Evolutionary conservation across 2,797 vertebrate species (phyloP).

Genomic region (Avahi laniger): DNA sequence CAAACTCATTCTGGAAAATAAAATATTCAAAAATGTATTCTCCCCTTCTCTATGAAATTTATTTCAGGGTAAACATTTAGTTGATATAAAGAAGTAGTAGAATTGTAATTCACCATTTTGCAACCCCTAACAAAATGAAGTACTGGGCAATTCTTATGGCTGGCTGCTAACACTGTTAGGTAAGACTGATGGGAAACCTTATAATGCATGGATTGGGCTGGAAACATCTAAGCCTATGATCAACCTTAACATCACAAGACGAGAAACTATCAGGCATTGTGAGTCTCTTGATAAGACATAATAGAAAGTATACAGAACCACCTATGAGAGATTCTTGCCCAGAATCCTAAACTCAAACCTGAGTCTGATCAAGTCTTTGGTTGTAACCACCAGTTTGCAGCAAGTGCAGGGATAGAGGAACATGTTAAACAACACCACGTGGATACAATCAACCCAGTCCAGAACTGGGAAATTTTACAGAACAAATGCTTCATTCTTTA

Average conservation of each 20-base stretch:
- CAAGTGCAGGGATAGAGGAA: neutral
- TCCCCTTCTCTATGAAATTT: constrained; percentile 12
- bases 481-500: neutral
- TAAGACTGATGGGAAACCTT: neutral
- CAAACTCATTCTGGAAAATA: neutral
- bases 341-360: constrained; percentile 12
- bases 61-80: neutral
- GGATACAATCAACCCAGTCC: neutral
- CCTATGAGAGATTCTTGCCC: constrained; percentile 3
- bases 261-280: neutral
- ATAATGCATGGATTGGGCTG: neutral
- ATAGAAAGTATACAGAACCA: neutral
- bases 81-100: constrained; percentile 13
- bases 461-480: neutral
- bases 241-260: neutral
- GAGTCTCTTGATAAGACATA: neutral
- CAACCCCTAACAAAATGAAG: constrained; percentile 7
- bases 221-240: neutral
- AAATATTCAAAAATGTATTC: constrained; percentile 21
- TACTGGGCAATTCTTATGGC: neutral
- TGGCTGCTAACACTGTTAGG: constrained; percentile 3
- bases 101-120: constrained; percentile 8
- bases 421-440: neutral
- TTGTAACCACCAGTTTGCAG: neutral
- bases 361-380: neutral